These are phyloP conservation scores for Cataglyphis albicans DNA, from an alignment of 2,888 invertebrate genomes.

Conservation along the genomic window DNA sequence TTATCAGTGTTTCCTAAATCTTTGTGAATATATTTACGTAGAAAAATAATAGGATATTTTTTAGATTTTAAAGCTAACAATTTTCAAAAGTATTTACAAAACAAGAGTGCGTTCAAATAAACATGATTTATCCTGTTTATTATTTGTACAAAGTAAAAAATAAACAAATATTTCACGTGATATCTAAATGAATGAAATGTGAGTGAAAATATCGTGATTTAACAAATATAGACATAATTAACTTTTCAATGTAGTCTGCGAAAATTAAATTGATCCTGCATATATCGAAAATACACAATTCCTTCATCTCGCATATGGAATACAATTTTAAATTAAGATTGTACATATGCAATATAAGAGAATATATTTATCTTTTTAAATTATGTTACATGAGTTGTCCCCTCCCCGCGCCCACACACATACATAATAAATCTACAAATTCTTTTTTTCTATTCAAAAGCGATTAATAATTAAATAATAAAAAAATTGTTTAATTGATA, in stretches of 20 bases:
- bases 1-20: not conserved
- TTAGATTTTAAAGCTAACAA: not conserved
- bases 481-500: not conserved
- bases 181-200: slow-evolving; percentile 1
- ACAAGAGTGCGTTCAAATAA: not conserved
- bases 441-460: not conserved
- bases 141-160: not conserved
- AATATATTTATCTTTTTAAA: not conserved
- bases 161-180: slow-evolving; percentile 28
- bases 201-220: not conserved
- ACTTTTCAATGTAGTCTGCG: not conserved
- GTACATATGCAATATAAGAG: not conserved
- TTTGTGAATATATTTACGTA: not conserved
- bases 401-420: not conserved
- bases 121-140: slow-evolving; percentile 13
- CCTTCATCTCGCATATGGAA: not conserved
- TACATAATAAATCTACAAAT: not conserved
- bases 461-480: not conserved
- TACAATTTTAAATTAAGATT: not conserved
- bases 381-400: not conserved
- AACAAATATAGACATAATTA: slow-evolving; percentile 18
- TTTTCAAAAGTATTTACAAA: not conserved
- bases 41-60: not conserved
- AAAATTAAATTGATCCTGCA: not conserved
- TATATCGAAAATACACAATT: not conserved